Evolutionary conservation across 1,140 invertebrate species (phyloP).

Genomic region (Drosophila burlai): DNA sequence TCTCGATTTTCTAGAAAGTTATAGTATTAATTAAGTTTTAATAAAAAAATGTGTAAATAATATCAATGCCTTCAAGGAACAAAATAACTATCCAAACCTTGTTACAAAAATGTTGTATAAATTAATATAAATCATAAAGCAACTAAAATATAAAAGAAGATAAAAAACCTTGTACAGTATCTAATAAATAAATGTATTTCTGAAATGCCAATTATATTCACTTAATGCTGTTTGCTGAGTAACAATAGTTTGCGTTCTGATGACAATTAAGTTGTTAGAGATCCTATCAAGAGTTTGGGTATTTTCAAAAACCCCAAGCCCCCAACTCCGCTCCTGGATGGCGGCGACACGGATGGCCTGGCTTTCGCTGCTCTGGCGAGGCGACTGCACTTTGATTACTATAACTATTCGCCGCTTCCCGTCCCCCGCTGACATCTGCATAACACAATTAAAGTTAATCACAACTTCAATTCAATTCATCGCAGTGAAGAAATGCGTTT

Average conservation of each 20-base stretch:
- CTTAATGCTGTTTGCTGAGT: not conserved
- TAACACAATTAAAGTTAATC: slow-evolving; percentile 72
- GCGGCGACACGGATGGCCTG: slow-evolving; percentile 17
- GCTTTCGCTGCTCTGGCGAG: slow-evolving; percentile 19
- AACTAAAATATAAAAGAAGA: no score
- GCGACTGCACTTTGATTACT: slow-evolving; percentile 45
- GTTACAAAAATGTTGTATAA: no score
- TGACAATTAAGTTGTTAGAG: slow-evolving; percentile 10
- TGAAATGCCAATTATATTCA: not conserved
- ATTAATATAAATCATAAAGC: no score
- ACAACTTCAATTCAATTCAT: slow-evolving; percentile 74
- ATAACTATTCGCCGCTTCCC: slow-evolving; percentile 7
- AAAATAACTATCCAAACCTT: no score
- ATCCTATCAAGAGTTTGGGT: not conserved
- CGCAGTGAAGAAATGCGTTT: slow-evolving; percentile 51
- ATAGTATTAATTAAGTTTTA: no score
- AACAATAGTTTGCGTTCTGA: not conserved
- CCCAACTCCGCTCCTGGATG: slow-evolving; percentile 22
- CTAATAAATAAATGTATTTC: not conserved
- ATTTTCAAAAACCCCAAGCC: not conserved
- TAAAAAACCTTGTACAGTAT: not conserved
- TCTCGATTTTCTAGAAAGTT: no score
- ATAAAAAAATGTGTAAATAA: no score
- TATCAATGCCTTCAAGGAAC: no score
- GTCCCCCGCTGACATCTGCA: slow-evolving; percentile 33